phyloP scores from a whole-genome alignment of 2,888 invertebrate species.

The Caenorhabditis uteleia region DNA sequence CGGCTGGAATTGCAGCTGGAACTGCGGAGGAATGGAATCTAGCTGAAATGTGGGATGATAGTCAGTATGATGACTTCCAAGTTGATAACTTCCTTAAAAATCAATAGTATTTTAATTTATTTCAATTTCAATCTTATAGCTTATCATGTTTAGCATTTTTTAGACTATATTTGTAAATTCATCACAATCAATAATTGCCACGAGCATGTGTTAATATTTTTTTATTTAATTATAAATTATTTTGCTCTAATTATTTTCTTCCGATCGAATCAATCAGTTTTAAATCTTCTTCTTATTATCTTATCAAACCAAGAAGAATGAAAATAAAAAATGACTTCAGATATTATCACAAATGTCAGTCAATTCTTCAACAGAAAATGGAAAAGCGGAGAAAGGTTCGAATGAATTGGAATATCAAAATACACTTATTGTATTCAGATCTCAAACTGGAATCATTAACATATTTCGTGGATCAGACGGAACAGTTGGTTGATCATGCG shows the following conservation, averaged over 20 bases:
- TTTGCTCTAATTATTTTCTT: conserved; percentile 1
- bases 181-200: no score
- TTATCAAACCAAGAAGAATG: no score
- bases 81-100: conserved; percentile 28
- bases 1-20: conserved; percentile 2
- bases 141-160: no score
- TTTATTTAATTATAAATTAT: neutral
- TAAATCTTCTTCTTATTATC: neutral
- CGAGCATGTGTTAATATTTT: no score
- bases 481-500: conserved; percentile 26
- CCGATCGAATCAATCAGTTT: neutral
- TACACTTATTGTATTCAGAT: no score
- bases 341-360: no score
- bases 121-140: no score
- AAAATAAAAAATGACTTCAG: no score
- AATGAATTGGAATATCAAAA: no score
- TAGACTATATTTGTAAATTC: no score
- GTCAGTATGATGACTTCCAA: conserved; percentile 64
- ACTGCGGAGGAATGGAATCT: conserved; percentile 54
- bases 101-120: conserved; percentile 6
- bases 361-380: conserved; percentile 2
- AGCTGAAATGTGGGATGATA: conserved; percentile 66
- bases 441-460: conserved; percentile 8
- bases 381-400: no score
- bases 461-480: conserved; percentile 22